Percentiles rank a stretch among this genome's conserved stretches.
Evolutionary conservation across 2,797 vertebrate genomes (phyloP).

Genomic region (Urophycis tenuis): DNA sequence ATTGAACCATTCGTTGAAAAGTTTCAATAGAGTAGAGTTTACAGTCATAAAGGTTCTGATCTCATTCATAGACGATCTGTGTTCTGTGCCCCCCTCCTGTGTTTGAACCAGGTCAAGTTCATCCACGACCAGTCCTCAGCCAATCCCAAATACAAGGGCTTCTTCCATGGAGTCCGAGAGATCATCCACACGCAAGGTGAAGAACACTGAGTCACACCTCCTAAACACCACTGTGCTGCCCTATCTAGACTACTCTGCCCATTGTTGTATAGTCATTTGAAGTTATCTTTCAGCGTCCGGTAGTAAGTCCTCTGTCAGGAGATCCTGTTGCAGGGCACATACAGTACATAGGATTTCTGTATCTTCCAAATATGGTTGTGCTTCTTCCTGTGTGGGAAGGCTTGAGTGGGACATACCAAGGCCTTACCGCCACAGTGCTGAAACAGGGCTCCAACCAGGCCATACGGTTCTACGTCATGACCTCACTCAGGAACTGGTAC

Average conservation of each 20-base stretch:
- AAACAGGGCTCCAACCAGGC: constrained; percentile 97
- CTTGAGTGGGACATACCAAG: constrained; percentile 88
- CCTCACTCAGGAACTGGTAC: constrained; percentile 92
- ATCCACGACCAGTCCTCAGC: constrained; percentile 91
- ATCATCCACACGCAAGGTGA: constrained; percentile 85
- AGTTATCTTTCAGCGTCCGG: neutral
- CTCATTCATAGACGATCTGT: too few relatives aligned
- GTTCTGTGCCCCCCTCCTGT: neutral
- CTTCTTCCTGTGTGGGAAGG: constrained; percentile 58
- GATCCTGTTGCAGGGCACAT: neutral
- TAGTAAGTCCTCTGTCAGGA: neutral
- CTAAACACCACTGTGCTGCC: too few relatives aligned
- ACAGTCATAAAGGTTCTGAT: too few relatives aligned
- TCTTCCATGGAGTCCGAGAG: constrained; percentile 87
- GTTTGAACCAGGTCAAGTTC: constrained; percentile 84
- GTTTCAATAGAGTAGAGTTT: too few relatives aligned
- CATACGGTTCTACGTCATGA: constrained; percentile 94
- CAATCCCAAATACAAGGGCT: constrained; percentile 87
- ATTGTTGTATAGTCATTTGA: neutral
- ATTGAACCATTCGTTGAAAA: too few relatives aligned
- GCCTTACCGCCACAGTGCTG: constrained; percentile 86
- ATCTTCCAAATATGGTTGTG: neutral
- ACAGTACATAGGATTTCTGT: neutral
- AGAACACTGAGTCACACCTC: neutral
- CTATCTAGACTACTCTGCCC: too few relatives aligned